phyloP scores from a whole-genome alignment of 2,797 vertebrate species.

The Ptychobarbus kaznakovi region DNA sequence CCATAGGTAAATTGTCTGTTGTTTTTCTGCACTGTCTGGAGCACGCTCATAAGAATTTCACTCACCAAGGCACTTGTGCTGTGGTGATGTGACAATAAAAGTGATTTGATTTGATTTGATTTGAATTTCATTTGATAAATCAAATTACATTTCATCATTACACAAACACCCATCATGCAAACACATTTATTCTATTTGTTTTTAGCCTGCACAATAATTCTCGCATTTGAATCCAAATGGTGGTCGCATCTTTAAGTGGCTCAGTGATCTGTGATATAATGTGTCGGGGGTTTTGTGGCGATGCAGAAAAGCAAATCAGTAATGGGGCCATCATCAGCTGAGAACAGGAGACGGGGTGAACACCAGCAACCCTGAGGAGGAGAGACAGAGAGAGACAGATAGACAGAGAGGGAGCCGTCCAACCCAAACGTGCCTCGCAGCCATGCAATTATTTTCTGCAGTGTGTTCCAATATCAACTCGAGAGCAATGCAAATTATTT shows the following conservation, averaged over 20 bases:
- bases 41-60: too few relatives aligned
- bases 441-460: conserved; percentile 84
- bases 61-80: too few relatives aligned
- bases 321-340: conserved; percentile 49
- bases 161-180: background rate
- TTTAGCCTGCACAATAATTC: conserved; percentile 14
- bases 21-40: too few relatives aligned
- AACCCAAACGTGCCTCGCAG: conserved; percentile 78
- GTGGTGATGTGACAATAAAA: too few relatives aligned
- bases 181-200: background rate
- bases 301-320: conserved; percentile 53
- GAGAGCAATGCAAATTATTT: conserved; percentile 88
- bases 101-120: too few relatives aligned
- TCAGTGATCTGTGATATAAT: conserved; percentile 53
- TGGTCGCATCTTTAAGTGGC: conserved; percentile 27
- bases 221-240: conserved; percentile 4
- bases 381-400: conserved; percentile 45
- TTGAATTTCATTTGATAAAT: too few relatives aligned
- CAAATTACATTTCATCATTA: background rate
- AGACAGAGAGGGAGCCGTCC: conserved; percentile 52
- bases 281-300: conserved; percentile 39
- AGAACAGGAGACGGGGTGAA: conserved; percentile 37
- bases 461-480: conserved; percentile 82
- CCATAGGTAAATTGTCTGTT: too few relatives aligned
- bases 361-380: conserved; percentile 45